Evolutionary conservation across 2,797 vertebrate species (phyloP), one percentile per base, ranked within the genome.

Genomic region (Gambusia yucatana): DNA sequence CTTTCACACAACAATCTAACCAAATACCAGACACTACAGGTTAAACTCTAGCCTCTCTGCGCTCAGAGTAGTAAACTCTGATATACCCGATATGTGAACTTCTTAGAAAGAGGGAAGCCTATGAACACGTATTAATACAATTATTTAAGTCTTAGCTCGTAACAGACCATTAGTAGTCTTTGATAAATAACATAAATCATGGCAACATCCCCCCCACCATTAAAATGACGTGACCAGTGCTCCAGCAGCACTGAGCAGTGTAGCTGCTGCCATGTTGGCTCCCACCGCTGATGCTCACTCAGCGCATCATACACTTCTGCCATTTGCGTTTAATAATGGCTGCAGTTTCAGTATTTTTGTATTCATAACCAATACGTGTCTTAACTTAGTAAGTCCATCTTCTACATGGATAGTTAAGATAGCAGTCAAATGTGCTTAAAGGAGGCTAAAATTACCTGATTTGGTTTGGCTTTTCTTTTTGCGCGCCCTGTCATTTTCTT

Each of bases 401-500:
- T 8, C 46, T 22, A 7, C 46, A 33, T 1, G 0, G n/a, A 79
- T 3, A 67, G 20, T 5, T 33, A 14, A 48, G 4, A 4, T 10
- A 70, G 16, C 0, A 6, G 4, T 17, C n/a, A 71, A 13, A 46
- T 2, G 17, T 1, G 9, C 4, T 57, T 0, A n/a, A 52, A 76
- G 43, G 46, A 8, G 43, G 16, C 28, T 16, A 33, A 33, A 50
- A 20, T 87, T 94, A 96, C 96, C 96, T 95, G 92, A 57, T 50
- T 43, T 20, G 89, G 82, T 92, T 92, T 96, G 17, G 83, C 30
- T 94, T 96, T 96, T 95, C 96, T 95, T 96, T 96, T 96, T 93
- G 92, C 96, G 95, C 96, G 95, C 91, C 94, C 95, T 93, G 95
- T 94, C 96, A 96, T 96, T 74, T 93, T 93, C 85, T 88, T 89